Percentiles rank a stretch among this genome's conserved stretches.
phyloP scores from a whole-genome alignment of 2,113 vertebrate genomes.

The Prinia subflava region DNA sequence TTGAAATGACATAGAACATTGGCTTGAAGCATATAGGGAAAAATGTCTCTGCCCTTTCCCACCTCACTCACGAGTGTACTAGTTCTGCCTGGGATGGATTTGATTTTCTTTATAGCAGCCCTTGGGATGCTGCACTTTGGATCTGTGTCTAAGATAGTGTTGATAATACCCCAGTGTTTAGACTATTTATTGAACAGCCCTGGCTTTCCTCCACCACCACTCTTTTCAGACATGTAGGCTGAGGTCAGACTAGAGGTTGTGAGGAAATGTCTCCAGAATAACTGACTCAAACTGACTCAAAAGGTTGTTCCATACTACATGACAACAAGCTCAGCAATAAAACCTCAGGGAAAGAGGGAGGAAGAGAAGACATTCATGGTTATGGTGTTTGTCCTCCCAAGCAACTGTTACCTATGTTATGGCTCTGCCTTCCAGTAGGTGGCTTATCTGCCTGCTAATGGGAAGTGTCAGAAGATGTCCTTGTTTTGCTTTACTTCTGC shows the following conservation, averaged over 20 bases:
- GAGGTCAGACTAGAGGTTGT: neutral
- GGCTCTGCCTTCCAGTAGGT: neutral
- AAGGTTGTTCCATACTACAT: neutral
- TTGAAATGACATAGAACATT: neutral
- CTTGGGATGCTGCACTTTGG: neutral
- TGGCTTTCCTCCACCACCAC: neutral
- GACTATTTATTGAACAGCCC: neutral
- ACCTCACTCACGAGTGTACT: neutral
- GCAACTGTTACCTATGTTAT: rapidly evolving
- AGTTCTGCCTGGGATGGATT: neutral
- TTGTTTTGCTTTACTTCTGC: neutral
- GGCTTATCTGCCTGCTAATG: neutral
- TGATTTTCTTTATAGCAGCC: neutral
- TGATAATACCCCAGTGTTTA: neutral
- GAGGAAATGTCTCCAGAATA: neutral
- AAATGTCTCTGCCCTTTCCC: neutral
- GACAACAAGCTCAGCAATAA: neutral
- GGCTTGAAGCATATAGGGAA: neutral
- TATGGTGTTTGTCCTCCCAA: neutral
- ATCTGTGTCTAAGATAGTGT: neutral
- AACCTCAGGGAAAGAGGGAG: neutral
- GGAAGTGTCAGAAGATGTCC: neutral
- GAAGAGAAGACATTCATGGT: neutral
- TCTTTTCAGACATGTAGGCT: neutral
- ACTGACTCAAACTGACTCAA: neutral